Evolutionary conservation across 2,797 vertebrate genomes (phyloP).

Genomic region (Paramormyrops hopkinsi): DNA sequence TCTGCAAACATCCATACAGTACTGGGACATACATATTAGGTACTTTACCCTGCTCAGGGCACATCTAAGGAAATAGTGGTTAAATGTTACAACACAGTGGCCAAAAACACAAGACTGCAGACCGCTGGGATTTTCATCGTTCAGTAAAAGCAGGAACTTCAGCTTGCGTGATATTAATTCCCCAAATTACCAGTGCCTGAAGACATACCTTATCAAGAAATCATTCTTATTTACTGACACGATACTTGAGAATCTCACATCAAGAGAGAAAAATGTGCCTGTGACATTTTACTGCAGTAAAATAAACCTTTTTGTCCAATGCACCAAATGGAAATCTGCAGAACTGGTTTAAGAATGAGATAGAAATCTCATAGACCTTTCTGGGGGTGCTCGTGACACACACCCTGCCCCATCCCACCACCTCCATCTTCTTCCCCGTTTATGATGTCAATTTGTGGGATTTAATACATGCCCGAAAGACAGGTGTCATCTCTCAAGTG

Average conservation of each 20-base stretch:
- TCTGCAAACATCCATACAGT: neutral
- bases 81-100: neutral
- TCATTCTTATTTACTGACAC: neutral
- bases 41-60: neutral
- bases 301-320: neutral
- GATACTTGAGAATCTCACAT: neutral
- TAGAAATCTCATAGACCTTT: neutral
- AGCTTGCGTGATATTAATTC: neutral
- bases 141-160: neutral
- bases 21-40: neutral
- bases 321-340: neutral
- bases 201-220: neutral
- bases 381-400: neutral
- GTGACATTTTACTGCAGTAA: neutral
- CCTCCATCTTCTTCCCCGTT: neutral
- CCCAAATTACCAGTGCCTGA: neutral
- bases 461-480: neutral
- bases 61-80: neutral
- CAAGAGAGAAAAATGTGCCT: neutral
- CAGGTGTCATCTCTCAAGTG: neutral
- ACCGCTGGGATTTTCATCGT: neutral
- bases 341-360: neutral
- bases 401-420: neutral
- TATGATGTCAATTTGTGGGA: neutral
- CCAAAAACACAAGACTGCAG: neutral